Conservation (phyloP, 2,113 vertebrate species). For the Phalacrocorax carbo region DNA sequence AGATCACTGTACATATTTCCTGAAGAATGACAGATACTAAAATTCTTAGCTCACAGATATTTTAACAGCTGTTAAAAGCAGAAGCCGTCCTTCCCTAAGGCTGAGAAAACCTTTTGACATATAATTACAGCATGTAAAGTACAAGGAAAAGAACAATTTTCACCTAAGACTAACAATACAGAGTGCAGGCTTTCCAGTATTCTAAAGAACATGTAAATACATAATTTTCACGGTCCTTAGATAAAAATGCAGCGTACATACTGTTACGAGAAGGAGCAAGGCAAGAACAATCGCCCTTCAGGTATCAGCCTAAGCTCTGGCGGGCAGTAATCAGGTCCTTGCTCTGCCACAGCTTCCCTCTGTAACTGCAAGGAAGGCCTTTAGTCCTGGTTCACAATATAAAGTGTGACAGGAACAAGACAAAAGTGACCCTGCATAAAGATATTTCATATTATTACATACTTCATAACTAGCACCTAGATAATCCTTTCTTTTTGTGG, state of each 20-base stretch:
- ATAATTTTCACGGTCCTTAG: neutral
- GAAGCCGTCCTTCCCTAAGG: neutral
- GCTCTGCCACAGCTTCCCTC: neutral
- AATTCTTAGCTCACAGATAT: neutral
- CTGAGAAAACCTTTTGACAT: neutral
- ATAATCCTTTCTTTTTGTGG: neutral
- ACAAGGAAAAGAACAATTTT: neutral
- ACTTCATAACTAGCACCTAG: neutral
- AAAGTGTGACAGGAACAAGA: neutral
- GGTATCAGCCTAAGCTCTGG: neutral
- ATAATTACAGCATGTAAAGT: neutral
- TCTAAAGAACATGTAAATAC: neutral
- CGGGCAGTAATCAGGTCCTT: neutral
- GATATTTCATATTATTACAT: neutral
- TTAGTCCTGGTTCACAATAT: neutral
- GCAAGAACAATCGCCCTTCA: fast-evolving
- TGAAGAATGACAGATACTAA: neutral
- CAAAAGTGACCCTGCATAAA: neutral
- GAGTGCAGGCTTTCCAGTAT: neutral
- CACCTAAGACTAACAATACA: neutral
- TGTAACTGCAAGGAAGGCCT: neutral
- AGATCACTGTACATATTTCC: neutral
- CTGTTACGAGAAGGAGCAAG: neutral
- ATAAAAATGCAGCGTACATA: neutral
- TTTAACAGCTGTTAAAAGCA: neutral